Conservation (phyloP, 2,888 invertebrate genomes). For the Gnatocerus cornutus region DNA sequence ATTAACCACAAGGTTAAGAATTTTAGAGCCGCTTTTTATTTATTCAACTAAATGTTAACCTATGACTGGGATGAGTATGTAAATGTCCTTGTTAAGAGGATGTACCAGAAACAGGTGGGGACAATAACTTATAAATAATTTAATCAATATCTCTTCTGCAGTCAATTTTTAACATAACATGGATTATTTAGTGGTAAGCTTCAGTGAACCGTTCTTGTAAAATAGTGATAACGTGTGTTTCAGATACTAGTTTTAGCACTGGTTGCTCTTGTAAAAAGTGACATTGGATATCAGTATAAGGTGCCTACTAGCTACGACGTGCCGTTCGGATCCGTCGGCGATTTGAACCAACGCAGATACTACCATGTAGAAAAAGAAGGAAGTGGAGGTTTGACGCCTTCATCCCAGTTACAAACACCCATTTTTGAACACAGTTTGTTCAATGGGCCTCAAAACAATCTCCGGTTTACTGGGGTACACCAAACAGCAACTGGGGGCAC, state of each 20-base stretch:
- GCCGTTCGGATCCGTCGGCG: conserved; percentile 63
- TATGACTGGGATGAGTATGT: conserved; percentile 57
- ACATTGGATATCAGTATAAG: conserved; percentile 68
- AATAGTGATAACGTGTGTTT: conserved; percentile 5
- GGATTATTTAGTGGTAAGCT: conserved; percentile 64
- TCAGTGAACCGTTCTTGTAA: conserved; percentile 34
- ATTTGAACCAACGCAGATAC: conserved; percentile 14
- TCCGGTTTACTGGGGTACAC: neutral
- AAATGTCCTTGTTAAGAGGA: conserved; percentile 67
- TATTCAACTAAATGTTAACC: conserved; percentile 62
- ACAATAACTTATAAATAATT: conserved; percentile 60
- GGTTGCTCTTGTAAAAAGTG: conserved; percentile 67
- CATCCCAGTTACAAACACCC: conserved; percentile 31
- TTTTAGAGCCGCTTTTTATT: conserved; percentile 60
- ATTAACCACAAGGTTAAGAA: conserved; percentile 61
- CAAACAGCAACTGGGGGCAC: too few species aligned
- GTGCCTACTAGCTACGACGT: conserved; percentile 71
- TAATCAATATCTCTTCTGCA: conserved; percentile 43
- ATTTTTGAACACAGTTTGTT: conserved; percentile 21
- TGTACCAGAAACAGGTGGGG: conserved; percentile 63
- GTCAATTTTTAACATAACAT: conserved; percentile 54
- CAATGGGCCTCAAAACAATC: neutral
- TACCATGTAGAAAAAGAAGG: conserved; percentile 28
- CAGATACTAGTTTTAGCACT: conserved; percentile 60
- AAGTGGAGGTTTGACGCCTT: neutral